Evolutionary conservation across 2,797 vertebrate species (phyloP).

Genomic region (Arnoldichthys spilopterus): DNA sequence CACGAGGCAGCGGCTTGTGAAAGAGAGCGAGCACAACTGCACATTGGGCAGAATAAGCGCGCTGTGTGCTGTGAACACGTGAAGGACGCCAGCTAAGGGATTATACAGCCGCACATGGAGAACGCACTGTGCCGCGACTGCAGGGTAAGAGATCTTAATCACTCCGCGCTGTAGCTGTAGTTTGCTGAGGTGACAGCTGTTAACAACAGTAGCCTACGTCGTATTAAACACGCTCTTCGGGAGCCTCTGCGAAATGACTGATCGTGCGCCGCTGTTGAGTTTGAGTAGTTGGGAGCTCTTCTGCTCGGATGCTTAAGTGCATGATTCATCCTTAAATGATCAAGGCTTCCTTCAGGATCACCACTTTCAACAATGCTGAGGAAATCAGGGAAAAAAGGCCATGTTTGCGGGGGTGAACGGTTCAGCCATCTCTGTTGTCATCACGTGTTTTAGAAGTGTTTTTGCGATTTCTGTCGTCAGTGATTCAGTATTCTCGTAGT

Average conservation of each 20-base stretch:
- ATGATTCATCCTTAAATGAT: background rate
- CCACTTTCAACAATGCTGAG: background rate
- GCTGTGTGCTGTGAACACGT: constrained; percentile 27
- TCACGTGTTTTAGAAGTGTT: background rate
- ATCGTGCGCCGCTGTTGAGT: background rate
- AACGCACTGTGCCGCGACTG: background rate
- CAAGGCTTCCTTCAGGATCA: background rate
- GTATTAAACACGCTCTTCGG: background rate
- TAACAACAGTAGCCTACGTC: background rate
- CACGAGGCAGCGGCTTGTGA: too few species aligned
- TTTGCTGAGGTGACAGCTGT: background rate
- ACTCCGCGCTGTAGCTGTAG: background rate
- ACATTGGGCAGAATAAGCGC: background rate
- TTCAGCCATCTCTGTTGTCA: background rate
- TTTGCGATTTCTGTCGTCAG: background rate
- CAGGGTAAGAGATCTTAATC: background rate
- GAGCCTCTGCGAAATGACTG: background rate
- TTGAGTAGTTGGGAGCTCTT: background rate
- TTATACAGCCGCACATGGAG: constrained; percentile 47
- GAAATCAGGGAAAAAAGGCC: background rate
- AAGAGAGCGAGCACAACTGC: background rate
- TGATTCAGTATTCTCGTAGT: background rate
- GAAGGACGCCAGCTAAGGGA: constrained; percentile 63
- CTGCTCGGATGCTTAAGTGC: background rate
- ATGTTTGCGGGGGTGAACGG: background rate